Evolutionary conservation across 2,888 invertebrate species (phyloP), one percentile per base, ranked within the genome.

Genomic region (Eristalis tenax): DNA sequence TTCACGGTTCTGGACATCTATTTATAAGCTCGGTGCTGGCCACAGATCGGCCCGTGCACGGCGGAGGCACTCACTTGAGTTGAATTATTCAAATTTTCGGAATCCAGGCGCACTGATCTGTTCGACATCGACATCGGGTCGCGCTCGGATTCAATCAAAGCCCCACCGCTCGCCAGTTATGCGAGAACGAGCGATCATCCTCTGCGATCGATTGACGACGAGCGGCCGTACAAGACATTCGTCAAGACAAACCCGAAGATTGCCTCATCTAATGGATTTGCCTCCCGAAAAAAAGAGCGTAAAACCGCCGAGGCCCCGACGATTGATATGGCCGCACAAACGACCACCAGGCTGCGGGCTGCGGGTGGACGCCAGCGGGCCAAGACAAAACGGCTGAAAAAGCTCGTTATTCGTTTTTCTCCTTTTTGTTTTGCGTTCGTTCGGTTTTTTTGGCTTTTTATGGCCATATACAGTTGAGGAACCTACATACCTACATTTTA

Each of bases 401-500:
- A 82, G 83, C 83, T 87, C 78, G 56, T 83, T 74, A 18, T 79
- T 75, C 50, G 43, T 78, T 26, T 22, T 63, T 69, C 32, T 32
- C 61, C 26, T 69, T 79, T 18, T 18, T 8, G 50, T 50, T 18
- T 18, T 8, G n/a, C 50, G 50, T 50, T 50, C 43, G 43, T 18
- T 50, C 18, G 18, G 35, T 74, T 75, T 57, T 82, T 82, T 59
- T 59, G 26, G 26, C 3, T 26, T 89, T 79, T 89, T 80, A 77
- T 73, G 88, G 89, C 89, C 89, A 80, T 87, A 89, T 89, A 90
- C 90, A 90, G 90, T 90, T 91, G 90, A 91, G 91, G 90, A 92
- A 91, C 91, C 91, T 91, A 92, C 90, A 91, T 91, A 91, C 92
- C 92, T 90, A 92, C 91, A 91, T 91, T 91, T 91, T 90, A 91